Evolutionary conservation across 2,888 invertebrate genomes (phyloP), one percentile per base, ranked within the genome.

Genomic region (Ceriagrion tenellum): DNA sequence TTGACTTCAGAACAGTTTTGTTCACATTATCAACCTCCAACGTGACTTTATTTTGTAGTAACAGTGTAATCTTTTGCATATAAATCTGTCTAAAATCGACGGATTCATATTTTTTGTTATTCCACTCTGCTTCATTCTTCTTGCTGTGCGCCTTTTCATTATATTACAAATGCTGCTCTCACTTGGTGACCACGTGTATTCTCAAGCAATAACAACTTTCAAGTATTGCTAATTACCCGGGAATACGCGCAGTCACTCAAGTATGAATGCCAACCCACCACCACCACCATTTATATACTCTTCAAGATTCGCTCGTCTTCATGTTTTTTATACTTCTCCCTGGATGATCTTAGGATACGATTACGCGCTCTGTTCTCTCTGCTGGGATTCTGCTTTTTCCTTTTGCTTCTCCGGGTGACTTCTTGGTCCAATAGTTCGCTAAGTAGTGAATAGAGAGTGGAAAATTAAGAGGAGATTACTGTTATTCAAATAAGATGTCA

Each of bases 171-270:
- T 95, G 96, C 90, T 95, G 96, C 88, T 95, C 95, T 95, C 96
- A 98, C 98, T 98, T 98, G 98, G 98, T 98, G 98, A 98, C 99
- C 99, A 99, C 99, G 99, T 99, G 99, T 99, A 99, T 99, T 99
- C 99, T 99, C 99, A 99, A 99, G 99, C 99, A 99, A 99, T 99
- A 99, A 99, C 99, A 99, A 98, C 98, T 98, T 98, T 97, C 97
- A 98, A 98, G 98, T 98, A 98, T 99, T 99, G 99, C 99, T 99
- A 99, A 98, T 99, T 98, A 98, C 99, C 99, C 98, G 99, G 99
- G 99, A 99, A 99, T 99, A 99, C 99, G 98, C 99, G 99, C 99
- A 98, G 98, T 98, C 99, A 98, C 98, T 98, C 98, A 97, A 96
- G 96, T 96, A 96, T 95, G 95, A n/a, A 88, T 88, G 40, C 93